Base-by-base conservation (phyloP, 2,113 vertebrate species). In the Neogobius melanostomus region DNA sequence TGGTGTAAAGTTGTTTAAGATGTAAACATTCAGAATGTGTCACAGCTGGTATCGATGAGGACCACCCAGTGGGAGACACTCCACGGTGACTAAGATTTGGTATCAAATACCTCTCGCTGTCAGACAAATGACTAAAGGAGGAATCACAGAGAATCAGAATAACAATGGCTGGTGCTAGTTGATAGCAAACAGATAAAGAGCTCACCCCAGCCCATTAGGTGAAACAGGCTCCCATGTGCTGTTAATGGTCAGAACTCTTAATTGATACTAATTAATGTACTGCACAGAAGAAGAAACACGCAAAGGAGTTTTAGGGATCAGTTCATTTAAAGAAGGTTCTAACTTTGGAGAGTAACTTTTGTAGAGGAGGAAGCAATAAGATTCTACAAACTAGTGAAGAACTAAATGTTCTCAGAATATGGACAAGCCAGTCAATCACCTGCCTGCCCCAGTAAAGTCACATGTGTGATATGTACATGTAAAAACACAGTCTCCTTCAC, bases 61-160 rank as follows among this genome's bases (percentile, higher is more conserved):
- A 72, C 88, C 89, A 92, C 88, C 89, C 88, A 90, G 75, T 65
- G 28, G 62, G 75, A 83, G 78, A 66, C 86, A 69, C 69, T 75
- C 68, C 76, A 74, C 74, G 76, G 79, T 87, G 85, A 90, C 80
- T 84, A 75, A 87, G 84, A 90, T 90, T 85, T 84, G 75, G 60
- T 68, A 84, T 72, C 81, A 83, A 83, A 76, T 69, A 75, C 70
- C 79, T 59, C 72, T 64, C 47, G 66, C 80, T 17, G 50, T 67
- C 69, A 82, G 61, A 78, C 53, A 63, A 70, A 62, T 21, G 11
- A 72, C 65, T 70, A 48, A n/a, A 62, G 57, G 50, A 47, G 66
- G 66, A 79, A 82, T 88, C 73, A 82, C 72, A 59, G 66, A 52
- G 69, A 49, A 69, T 56, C 77, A 80, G 72, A 70, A 66, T 72